Percentiles rank a stretch among this genome's conserved stretches.
phyloP scores from a whole-genome alignment of 2,888 invertebrate genomes.

The Leptothorax acervorum region DNA sequence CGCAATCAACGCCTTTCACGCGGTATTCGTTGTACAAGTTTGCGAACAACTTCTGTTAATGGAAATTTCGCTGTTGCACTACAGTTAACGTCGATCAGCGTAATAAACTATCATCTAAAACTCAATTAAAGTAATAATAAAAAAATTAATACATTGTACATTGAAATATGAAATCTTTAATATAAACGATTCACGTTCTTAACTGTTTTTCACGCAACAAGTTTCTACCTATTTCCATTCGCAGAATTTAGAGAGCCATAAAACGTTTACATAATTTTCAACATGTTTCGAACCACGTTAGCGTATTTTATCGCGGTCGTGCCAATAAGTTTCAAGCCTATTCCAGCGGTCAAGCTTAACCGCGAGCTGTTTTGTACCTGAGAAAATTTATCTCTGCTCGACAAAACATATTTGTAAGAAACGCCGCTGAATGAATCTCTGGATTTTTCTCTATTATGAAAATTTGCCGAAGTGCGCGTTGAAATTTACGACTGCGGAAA shows the following conservation, averaged over 20 bases:
- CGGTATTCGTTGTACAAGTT: neutral
- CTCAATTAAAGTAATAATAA: neutral
- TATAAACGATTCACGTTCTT: too few species aligned
- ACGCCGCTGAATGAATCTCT: slow-evolving; percentile 32
- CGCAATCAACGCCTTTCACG: slow-evolving; percentile 26
- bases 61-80: neutral
- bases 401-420: slow-evolving; percentile 19
- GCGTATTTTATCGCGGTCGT: slow-evolving; percentile 8
- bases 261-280: slow-evolving; percentile 6
- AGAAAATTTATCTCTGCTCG: slow-evolving; percentile 24
- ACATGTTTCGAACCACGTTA: neutral
- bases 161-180: neutral
- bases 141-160: neutral
- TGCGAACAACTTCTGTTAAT: slow-evolving; percentile 15
- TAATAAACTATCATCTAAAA: neutral
- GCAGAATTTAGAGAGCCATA: neutral
- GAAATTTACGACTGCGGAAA: slow-evolving; percentile 69
- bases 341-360: slow-evolving; percentile 39
- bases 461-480: slow-evolving; percentile 65
- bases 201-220: neutral
- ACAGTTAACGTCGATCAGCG: neutral
- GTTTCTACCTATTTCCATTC: slow-evolving; percentile 4
- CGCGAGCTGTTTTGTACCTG: slow-evolving; percentile 25
- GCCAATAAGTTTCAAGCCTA: slow-evolving; percentile 38
- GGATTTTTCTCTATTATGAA: slow-evolving; percentile 67